A percentile compares a stretch with the other conserved stretches of the same genome.
phyloP scores from a whole-genome alignment of 1,140 invertebrate genomes.

The Semibalanus balanoides region DNA sequence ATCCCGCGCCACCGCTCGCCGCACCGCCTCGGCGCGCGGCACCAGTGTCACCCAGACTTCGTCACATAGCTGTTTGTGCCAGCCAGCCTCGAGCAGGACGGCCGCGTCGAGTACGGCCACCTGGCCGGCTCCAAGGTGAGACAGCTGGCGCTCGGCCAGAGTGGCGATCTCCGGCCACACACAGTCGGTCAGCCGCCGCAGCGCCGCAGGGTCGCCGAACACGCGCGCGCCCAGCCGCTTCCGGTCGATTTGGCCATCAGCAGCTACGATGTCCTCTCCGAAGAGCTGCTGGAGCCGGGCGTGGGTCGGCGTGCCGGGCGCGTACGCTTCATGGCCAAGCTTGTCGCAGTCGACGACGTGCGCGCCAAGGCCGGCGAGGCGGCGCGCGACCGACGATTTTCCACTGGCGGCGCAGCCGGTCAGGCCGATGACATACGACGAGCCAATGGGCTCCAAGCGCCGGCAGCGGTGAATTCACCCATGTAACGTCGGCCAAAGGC shows the following conservation, averaged over 20 bases:
- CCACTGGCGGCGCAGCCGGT: conserved; percentile 93
- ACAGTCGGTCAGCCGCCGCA: conserved; percentile 63
- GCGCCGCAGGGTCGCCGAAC: conserved; percentile 56
- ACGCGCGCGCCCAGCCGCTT: conserved; percentile 64
- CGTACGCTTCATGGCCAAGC: conserved; percentile 77
- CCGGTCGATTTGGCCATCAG: conserved; percentile 56
- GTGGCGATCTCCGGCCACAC: conserved; percentile 79
- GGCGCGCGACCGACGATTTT: conserved; percentile 68
- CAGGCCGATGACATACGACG: conserved; percentile 86
- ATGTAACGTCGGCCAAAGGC: too few relatives aligned
- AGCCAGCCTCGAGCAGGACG: conserved; percentile 72
- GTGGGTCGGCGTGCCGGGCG: conserved; percentile 57
- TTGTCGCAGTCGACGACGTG: conserved; percentile 79
- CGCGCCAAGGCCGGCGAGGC: conserved; percentile 55
- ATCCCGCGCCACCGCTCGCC: conserved; percentile 60
- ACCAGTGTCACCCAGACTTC: conserved; percentile 86
- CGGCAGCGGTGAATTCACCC: too few relatives aligned
- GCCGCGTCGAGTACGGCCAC: conserved; percentile 87
- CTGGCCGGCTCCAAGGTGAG: conserved; percentile 37
- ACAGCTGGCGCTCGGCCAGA: conserved; percentile 44
- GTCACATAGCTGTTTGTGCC: conserved; percentile 61
- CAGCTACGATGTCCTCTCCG: conserved; percentile 48
- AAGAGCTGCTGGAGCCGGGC: conserved; percentile 56
- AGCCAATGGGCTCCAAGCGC: too few relatives aligned
- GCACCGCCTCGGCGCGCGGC: conserved; percentile 63